phyloP scores from a whole-genome alignment of 1,140 invertebrate genomes.

The Drosophila tristis region DNA sequence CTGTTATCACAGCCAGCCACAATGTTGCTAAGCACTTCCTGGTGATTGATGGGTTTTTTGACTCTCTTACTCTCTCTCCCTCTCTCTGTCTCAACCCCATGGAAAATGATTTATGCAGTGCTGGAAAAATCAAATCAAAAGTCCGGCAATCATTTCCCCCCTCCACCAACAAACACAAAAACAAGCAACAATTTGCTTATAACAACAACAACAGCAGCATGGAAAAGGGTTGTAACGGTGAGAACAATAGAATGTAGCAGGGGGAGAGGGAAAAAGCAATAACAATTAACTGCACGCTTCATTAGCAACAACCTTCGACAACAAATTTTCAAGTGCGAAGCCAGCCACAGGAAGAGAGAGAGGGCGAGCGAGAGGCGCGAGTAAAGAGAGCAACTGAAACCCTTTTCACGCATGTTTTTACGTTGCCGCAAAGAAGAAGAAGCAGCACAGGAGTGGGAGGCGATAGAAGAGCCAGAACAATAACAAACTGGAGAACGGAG shows the following conservation, averaged over 20 bases:
- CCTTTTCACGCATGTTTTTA: constrained; percentile 44
- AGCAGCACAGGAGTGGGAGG: background rate
- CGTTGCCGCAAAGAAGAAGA: background rate
- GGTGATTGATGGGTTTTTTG: constrained; percentile 61
- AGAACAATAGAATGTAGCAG: background rate
- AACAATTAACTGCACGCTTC: constrained; percentile 75
- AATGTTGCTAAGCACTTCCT: constrained; percentile 3
- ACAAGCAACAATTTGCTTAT: constrained; percentile 63
- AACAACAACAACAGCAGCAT: constrained; percentile 4
- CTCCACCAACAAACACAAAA: constrained; percentile 11
- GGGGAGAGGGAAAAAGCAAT: constrained; percentile 39
- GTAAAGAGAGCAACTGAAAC: constrained; percentile 30
- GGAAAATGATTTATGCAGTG: background rate
- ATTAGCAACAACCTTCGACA: constrained; percentile 69
- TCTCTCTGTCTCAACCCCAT: no score
- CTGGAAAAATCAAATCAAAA: constrained; percentile 47
- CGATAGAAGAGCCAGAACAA: constrained; percentile 1
- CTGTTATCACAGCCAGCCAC: background rate
- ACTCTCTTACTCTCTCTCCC: constrained; percentile 32
- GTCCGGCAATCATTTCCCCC: constrained; percentile 26
- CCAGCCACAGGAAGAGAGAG: constrained; percentile 2
- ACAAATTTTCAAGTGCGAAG: constrained; percentile 75
- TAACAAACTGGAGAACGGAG: no score
- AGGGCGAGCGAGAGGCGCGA: background rate
- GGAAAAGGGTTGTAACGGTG: no score